Base-by-base conservation (phyloP, 2,888 invertebrate species). In the Ormyrus nitidulus region DNA sequence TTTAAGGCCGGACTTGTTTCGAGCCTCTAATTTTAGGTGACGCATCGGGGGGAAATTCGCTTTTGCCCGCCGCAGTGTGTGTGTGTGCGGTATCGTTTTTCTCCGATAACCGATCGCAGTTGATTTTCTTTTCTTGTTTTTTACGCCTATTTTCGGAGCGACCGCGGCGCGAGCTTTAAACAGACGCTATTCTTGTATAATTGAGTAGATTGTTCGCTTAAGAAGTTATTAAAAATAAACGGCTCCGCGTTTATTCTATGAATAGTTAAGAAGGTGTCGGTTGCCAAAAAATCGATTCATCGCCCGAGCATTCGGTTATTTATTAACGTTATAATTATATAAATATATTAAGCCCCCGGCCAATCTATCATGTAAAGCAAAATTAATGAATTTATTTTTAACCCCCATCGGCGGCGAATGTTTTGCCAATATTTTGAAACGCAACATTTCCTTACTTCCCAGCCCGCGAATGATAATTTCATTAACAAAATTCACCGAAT, bases 351-450 rank as follows among this genome's bases (percentile, higher is more conserved):
- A 10, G 10, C 13, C 34, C 13, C 34, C 13, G 6, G 64, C 46
- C 8, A 46, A 68, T 74, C 10, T 13, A 69, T 64, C 51, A 59
- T 44, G 62, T 11, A 19, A 9, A 44, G 68, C 61, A 59, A 75
- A 75, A 71, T 80, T 71, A 58, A 64, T 53, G 58, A 80, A 49
- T 49, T 59, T 76, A 80, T 80, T 80, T 80, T 80, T 80, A 80
- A 13, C 64, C 58, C 13, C 48, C 5, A 11, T 69, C 62, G 34
- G 34, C 34, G 34, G 34, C 8, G 48, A 62, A 73, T 53, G 58
- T 62, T 46, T 54, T 69, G 72, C 76, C 76, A 77, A 73, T 68
- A 68, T 76, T 80, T 77, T 65, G 79, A 79, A 79, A 73, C 9
- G 9, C 49, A 5, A 62, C 72, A 4, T 34, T 34, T 34, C 34